Evolutionary conservation across 1,140 invertebrate species (phyloP).

Genomic region (Eupeodes corollae): DNA sequence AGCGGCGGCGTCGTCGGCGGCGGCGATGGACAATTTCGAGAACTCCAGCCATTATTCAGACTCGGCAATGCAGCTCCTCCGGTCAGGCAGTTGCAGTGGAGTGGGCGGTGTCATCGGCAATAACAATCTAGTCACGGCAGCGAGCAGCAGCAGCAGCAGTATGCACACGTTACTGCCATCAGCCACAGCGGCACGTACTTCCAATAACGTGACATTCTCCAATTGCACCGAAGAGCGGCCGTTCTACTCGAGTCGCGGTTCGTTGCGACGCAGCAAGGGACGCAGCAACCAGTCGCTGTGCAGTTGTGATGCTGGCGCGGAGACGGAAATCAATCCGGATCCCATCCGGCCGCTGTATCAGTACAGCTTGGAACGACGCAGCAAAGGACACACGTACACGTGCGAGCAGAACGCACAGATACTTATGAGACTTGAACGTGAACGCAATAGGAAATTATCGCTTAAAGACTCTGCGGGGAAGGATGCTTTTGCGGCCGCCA

Average conservation of each 20-base stretch:
- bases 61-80: slow-evolving; percentile 6
- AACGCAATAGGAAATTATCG: slow-evolving; percentile 34
- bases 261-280: slow-evolving; percentile 31
- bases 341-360: slow-evolving; percentile 29
- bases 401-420: slow-evolving; percentile 37
- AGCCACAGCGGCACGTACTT: not conserved
- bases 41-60: slow-evolving; percentile 11
- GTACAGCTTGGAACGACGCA: slow-evolving; percentile 32
- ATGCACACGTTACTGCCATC: slow-evolving; percentile 8
- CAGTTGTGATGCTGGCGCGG: slow-evolving; percentile 31
- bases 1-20: too few species aligned
- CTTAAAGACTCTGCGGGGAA: slow-evolving; percentile 11
- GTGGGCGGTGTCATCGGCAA: slow-evolving; percentile 1
- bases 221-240: not conserved
- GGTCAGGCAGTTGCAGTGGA: slow-evolving; percentile 6
- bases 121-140: not conserved
- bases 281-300: slow-evolving; percentile 35
- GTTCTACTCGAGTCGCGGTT: slow-evolving; percentile 19
- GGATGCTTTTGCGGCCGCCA: not conserved
- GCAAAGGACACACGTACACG: slow-evolving; percentile 32
- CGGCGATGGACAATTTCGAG: slow-evolving; percentile 7
- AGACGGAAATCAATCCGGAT: slow-evolving; percentile 30
- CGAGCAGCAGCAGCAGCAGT: not conserved
- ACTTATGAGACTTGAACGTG: slow-evolving; percentile 35
- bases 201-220: slow-evolving; percentile 1